These are phyloP conservation scores for Pseudomugil tenellus DNA, from an alignment of 2,797 vertebrate genomes.

Conservation along the genomic window DNA sequence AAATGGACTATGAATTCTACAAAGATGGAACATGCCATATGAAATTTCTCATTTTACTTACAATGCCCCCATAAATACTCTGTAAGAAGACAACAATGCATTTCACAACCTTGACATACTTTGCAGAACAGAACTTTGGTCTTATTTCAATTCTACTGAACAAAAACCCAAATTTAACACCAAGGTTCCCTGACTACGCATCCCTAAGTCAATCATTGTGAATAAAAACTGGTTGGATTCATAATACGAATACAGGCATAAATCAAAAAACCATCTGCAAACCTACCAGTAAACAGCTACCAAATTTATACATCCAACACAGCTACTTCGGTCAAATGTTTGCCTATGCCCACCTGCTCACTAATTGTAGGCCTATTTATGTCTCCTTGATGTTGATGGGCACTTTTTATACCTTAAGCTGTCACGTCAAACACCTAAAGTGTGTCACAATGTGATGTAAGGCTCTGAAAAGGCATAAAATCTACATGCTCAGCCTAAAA, in stretches of 20 bases:
- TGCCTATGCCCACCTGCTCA: too few species aligned
- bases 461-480: background rate
- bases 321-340: too few species aligned
- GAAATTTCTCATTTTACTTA: background rate
- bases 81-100: background rate
- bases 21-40: background rate
- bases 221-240: background rate
- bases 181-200: background rate
- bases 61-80: background rate
- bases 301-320: too few species aligned
- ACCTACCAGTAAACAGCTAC: too few species aligned
- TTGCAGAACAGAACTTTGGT: background rate
- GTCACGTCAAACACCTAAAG: background rate
- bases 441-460: background rate
- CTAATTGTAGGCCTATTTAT: too few species aligned
- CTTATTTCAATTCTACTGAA: background rate
- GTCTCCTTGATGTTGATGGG: too few species aligned
- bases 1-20: background rate
- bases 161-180: too few species aligned
- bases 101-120: background rate
- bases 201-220: background rate
- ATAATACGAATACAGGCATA: background rate
- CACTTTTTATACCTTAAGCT: background rate
- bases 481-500: background rate
- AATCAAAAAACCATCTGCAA: too few species aligned